These are phyloP conservation scores for Vireo griseus DNA, from an alignment of 2,797 vertebrate species.

Conservation along the genomic window DNA sequence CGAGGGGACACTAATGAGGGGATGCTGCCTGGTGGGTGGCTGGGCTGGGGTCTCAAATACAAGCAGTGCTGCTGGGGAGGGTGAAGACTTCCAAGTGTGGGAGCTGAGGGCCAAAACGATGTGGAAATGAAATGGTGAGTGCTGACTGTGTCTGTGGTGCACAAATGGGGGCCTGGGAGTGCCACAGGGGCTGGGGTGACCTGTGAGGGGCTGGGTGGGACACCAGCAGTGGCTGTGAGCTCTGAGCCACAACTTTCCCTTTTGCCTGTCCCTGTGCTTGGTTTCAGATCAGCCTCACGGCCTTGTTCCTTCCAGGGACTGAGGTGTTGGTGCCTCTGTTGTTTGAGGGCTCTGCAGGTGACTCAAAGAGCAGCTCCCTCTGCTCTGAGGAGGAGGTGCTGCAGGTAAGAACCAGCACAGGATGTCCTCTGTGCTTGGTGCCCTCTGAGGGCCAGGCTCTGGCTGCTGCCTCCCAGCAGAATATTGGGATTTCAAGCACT, in stretches of 20 bases:
- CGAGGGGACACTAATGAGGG: not conserved
- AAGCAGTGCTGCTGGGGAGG: not conserved
- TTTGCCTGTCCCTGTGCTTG: not conserved
- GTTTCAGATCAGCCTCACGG: not conserved
- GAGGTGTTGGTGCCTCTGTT: not conserved
- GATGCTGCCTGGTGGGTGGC: not conserved
- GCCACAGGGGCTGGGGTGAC: not conserved
- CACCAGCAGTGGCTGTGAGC: rapidly evolving
- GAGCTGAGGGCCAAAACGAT: rapidly evolving
- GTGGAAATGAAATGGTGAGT: rapidly evolving
- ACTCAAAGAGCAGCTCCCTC: not conserved
- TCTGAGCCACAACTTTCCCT: no score
- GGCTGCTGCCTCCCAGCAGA: not conserved
- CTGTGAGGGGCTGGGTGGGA: not conserved
- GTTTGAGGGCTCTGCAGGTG: not conserved
- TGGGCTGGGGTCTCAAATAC: not conserved
- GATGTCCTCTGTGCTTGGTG: rapidly evolving
- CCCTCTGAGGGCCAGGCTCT: not conserved
- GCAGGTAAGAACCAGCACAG: not conserved
- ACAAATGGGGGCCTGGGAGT: rapidly evolving
- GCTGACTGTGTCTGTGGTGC: rapidly evolving
- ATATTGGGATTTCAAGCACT: rapidly evolving
- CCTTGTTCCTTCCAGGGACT: rapidly evolving
- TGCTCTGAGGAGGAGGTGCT: not conserved
- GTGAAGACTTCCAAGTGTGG: not conserved